Percentiles rank a stretch among this genome's conserved stretches.
phyloP scores from a whole-genome alignment of 1,140 invertebrate genomes.

The Drosophila teissieri region DNA sequence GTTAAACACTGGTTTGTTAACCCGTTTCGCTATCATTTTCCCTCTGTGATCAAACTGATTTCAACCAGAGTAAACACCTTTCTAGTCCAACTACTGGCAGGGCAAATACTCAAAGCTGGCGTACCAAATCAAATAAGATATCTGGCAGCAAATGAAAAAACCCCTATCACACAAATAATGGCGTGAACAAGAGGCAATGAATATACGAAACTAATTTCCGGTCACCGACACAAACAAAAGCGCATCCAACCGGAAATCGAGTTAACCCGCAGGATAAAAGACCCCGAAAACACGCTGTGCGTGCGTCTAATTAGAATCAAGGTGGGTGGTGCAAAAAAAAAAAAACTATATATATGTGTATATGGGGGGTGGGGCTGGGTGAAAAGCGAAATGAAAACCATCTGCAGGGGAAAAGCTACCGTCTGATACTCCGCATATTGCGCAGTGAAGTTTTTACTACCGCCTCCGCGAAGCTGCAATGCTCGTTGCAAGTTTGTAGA shows the following conservation, averaged over 20 bases:
- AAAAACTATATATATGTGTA: no score
- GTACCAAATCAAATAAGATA: slow-evolving; percentile 45
- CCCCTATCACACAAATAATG: slow-evolving; percentile 16
- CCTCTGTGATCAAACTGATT: slow-evolving; percentile 32
- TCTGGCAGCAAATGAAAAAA: slow-evolving; percentile 4
- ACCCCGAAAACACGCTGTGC: slow-evolving; percentile 40
- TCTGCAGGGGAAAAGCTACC: slow-evolving; percentile 4
- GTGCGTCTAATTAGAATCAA: slow-evolving; percentile 61
- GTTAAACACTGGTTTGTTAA: no score
- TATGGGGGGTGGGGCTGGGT: no score
- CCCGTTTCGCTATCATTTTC: not conserved
- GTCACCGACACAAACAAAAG: slow-evolving; percentile 60
- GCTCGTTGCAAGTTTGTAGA: slow-evolving; percentile 65
- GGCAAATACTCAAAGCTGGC: slow-evolving; percentile 47
- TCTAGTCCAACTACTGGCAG: slow-evolving; percentile 4
- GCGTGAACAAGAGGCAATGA: slow-evolving; percentile 39
- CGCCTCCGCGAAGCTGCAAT: slow-evolving; percentile 43
- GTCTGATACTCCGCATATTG: slow-evolving; percentile 34
- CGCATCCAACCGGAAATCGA: slow-evolving; percentile 73
- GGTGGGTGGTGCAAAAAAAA: not conserved
- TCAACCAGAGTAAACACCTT: slow-evolving; percentile 20
- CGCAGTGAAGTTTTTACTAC: slow-evolving; percentile 49
- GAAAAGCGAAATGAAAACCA: slow-evolving; percentile 10
- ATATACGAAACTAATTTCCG: slow-evolving; percentile 82
- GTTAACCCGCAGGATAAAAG: slow-evolving; percentile 59